Base-by-base conservation (phyloP, 2,797 vertebrate species). In the Lophotriccus pileatus region DNA sequence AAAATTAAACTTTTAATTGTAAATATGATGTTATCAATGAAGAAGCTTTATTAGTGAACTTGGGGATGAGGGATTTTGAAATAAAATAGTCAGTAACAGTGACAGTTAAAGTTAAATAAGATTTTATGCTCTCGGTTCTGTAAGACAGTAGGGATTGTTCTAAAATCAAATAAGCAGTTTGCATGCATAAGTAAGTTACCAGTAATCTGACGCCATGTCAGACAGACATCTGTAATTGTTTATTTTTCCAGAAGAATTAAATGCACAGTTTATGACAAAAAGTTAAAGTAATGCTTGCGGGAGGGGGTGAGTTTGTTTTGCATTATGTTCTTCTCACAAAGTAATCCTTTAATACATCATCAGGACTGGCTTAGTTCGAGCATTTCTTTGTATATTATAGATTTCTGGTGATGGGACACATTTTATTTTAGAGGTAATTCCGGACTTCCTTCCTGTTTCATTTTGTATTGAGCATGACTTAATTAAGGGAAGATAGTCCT, bases 121-220 rank as follows among this genome's bases (percentile, higher is more conserved):
- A 80, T 75, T 62, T 85, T 74, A 24, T 91, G 52, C 64, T 67
- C 32, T 93, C 37, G 77, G 9, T 82, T 87, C 49, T 36, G 10
- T 52, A 74, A 91, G 32, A n/a, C 2, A 4, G 41, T 85, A 67
- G 56, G 89, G 44, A 68, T 59, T 70, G 28, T 77, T 81, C 60
- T 86, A 49, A 92, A 95, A 73, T 76, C 56, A 79, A 84, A 84
- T 72, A 59, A 88, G 34, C 60, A 21, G 12, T 93, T 87, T 95
- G 43, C 12, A 25, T 84, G 56, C 14, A 1, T 70, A 46, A 87
- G 23, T 84, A 83, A 73, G 39, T 62, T 83, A 32, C 53, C 52
- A 63, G 49, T 83, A 74, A 70, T 82, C 34, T 72, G 77, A 68
- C 68, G n/a, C 49, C 12, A 7, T 53, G 25, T 78, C 73, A 75